Percentiles rank a stretch among this genome's conserved stretches.
phyloP scores from a whole-genome alignment of 2,888 invertebrate species.

The Colostygia pectinataria region DNA sequence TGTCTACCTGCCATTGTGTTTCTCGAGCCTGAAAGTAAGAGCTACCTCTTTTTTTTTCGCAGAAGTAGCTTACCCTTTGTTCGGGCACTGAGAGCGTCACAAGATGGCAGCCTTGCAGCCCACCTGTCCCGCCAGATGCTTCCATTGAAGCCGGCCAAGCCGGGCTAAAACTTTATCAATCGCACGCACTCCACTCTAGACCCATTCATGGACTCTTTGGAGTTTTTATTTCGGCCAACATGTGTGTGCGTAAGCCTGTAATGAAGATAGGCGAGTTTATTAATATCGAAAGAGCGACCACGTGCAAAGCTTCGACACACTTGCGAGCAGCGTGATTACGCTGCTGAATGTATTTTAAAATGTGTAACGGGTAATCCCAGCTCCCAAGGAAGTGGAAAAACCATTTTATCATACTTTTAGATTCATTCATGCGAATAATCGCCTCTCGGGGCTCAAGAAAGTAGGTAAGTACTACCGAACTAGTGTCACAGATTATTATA shows the following conservation, averaged over 20 bases:
- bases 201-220: constrained; percentile 56
- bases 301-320: constrained; percentile 18
- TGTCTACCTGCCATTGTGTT: constrained; percentile 27
- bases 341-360: constrained; percentile 8
- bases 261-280: constrained; percentile 22
- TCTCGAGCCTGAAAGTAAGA: constrained; percentile 32
- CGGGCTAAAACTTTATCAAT: constrained; percentile 73
- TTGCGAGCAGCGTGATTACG: neutral
- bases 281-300: constrained; percentile 19
- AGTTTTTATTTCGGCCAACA: constrained; percentile 53
- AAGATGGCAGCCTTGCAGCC: constrained; percentile 45
- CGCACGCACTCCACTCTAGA: constrained; percentile 53
- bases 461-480: no score
- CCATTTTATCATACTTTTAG: neutral
- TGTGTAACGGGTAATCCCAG: constrained; percentile 8
- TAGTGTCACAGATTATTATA: no score
- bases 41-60: constrained; percentile 38
- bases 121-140: constrained; percentile 74
- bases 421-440: neutral
- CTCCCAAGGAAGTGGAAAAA: neutral
- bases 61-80: constrained; percentile 56
- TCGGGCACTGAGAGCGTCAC: constrained; percentile 42
- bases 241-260: constrained; percentile 32
- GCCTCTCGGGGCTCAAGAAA: neutral
- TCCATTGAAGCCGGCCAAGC: constrained; percentile 57